Percentiles rank a stretch among this genome's conserved stretches.
Conservation (phyloP, 2,888 invertebrate genomes). For the Neuroscelio doddi region DNA sequence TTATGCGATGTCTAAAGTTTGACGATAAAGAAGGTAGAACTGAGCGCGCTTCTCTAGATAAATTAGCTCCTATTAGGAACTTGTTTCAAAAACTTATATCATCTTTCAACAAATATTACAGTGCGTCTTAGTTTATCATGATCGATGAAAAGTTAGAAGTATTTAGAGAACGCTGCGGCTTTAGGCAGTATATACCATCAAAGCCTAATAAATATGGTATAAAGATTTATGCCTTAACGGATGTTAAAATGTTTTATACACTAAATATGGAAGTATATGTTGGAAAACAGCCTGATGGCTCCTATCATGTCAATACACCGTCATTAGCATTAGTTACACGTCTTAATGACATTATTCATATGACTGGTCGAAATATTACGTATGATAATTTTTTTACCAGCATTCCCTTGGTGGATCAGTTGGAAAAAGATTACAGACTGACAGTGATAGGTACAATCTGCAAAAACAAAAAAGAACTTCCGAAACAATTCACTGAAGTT, state of each 20-base stretch:
- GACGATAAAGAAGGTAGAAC: conserved; percentile 19
- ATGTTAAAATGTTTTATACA: conserved; percentile 28
- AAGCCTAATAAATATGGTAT: conserved; percentile 37
- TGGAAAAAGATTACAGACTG: conserved; percentile 38
- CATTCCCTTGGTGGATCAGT: conserved; percentile 50
- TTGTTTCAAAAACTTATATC: conserved; percentile 15
- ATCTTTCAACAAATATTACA: conserved; percentile 16
- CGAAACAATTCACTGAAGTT: conserved; percentile 17
- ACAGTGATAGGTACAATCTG: conserved; percentile 47
- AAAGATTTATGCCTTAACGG: conserved; percentile 29
- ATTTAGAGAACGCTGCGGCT: conserved; percentile 27
- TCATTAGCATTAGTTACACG: conserved; percentile 51
- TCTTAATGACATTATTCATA: conserved; percentile 47
- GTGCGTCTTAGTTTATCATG: conserved; percentile 15
- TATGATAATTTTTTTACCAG: conserved; percentile 57
- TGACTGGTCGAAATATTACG: conserved; percentile 52
- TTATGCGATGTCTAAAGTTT: conserved; percentile 25
- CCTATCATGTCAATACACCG: conserved; percentile 52
- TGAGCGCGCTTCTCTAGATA: conserved; percentile 8
- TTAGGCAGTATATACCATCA: conserved; percentile 26
- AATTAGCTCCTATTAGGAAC: conserved; percentile 20
- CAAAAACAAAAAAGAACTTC: conserved; percentile 47
- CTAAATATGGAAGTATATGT: conserved; percentile 56
- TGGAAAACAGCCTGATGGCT: conserved; percentile 55
- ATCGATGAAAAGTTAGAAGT: conserved; percentile 36